A percentile compares a stretch with the other conserved stretches of the same genome.
These are phyloP conservation scores for Diabrotica virgifera DNA, from an alignment of 1,140 invertebrate species.

Conservation along the genomic window DNA sequence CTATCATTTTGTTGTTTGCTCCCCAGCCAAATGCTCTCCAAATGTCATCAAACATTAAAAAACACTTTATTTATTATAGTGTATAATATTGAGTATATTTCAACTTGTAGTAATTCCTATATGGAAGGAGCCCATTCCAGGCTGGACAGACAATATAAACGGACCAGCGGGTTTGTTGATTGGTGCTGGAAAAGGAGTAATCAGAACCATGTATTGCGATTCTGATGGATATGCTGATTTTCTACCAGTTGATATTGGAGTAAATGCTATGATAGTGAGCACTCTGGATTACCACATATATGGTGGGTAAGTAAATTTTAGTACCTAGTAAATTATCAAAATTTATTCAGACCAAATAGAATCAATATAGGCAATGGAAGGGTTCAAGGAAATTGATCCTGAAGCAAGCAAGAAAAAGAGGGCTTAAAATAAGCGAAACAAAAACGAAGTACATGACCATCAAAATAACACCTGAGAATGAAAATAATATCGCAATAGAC, in stretches of 20 bases:
- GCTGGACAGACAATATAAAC: slow-evolving; percentile 94
- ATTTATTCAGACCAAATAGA: too few relatives aligned
- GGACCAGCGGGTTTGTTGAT: slow-evolving; percentile 78
- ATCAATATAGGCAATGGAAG: too few relatives aligned
- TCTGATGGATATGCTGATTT: slow-evolving; percentile 77
- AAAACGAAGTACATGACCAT: too few relatives aligned
- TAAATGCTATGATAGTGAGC: slow-evolving; percentile 65
- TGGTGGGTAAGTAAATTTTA: background rate
- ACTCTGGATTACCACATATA: background rate
- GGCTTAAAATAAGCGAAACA: too few relatives aligned
- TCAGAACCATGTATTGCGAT: slow-evolving; percentile 81
- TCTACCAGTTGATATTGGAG: slow-evolving; percentile 79
- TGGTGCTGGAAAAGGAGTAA: slow-evolving; percentile 79
- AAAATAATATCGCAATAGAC: too few relatives aligned
- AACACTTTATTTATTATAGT: background rate
- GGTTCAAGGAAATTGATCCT: too few relatives aligned
- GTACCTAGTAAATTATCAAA: too few relatives aligned
- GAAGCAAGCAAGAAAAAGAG: too few relatives aligned
- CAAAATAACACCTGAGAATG: too few relatives aligned
- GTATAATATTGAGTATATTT: background rate
- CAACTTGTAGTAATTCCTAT: slow-evolving; percentile 66
- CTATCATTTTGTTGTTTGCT: too few relatives aligned
- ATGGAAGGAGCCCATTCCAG: slow-evolving; percentile 75
- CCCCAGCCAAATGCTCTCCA: background rate
- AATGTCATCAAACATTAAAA: background rate